phyloP scores from a whole-genome alignment of 2,797 vertebrate genomes.

The Mionectes olivaceus region DNA sequence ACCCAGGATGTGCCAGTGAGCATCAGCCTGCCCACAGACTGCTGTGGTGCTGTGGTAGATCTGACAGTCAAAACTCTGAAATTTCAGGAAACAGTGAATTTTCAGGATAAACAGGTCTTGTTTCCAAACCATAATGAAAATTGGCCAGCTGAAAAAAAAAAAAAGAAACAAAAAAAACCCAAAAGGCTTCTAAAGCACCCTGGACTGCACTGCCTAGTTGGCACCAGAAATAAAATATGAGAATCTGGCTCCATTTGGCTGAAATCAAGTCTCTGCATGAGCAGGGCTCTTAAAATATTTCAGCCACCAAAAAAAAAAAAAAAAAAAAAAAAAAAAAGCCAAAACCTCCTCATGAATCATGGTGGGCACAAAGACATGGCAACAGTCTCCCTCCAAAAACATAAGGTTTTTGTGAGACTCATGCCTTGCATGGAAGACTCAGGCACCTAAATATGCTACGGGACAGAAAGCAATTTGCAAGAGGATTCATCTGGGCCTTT shows the following conservation, averaged over 20 bases:
- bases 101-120: background rate
- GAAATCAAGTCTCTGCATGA: background rate
- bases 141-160: background rate
- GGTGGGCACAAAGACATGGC: background rate
- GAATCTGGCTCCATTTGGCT: background rate
- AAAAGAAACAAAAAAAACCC: no score
- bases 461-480: background rate
- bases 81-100: background rate
- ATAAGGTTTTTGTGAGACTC: background rate
- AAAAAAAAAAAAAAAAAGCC: no score
- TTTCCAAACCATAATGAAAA: background rate
- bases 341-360: background rate
- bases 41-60: background rate
- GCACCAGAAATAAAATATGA: background rate
- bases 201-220: background rate
- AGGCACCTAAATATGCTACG: background rate
- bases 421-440: background rate
- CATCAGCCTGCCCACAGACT: background rate
- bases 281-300: background rate
- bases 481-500: constrained; percentile 8
- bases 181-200: background rate
- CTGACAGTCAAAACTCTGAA: background rate
- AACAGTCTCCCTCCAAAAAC: background rate
- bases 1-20: background rate
- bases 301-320: background rate